phyloP scores from a whole-genome alignment of 30 jellyfish, hydroid and myxozoan genomes.

The Turritopsis rubra region DNA sequence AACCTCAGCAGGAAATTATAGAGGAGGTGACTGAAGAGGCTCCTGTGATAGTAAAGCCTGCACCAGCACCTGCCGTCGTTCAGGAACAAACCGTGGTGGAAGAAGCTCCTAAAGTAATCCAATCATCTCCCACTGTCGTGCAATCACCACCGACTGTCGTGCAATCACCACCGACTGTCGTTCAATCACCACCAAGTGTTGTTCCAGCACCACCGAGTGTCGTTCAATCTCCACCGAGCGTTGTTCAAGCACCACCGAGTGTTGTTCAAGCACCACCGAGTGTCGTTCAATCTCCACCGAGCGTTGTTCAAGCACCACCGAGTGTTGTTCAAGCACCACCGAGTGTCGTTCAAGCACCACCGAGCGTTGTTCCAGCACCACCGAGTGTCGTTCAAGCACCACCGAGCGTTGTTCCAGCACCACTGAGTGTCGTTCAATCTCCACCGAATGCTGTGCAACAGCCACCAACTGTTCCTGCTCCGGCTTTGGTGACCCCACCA shows the following conservation, averaged over 20 bases:
- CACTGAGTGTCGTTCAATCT: neutral
- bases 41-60: neutral
- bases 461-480: neutral
- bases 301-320: neutral
- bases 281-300: neutral
- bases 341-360: neutral
- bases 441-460: neutral
- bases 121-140: neutral
- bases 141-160: neutral
- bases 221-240: neutral
- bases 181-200: conserved; percentile 8
- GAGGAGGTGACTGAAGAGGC: neutral
- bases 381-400: neutral
- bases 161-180: conserved; percentile 1
- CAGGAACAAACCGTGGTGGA: neutral
- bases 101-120: neutral
- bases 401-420: too few species aligned
- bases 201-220: conserved; percentile 1
- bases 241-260: conserved; percentile 2
- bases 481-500: conserved; percentile 3
- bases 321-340: neutral
- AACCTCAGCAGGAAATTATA: neutral
- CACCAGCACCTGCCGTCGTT: neutral
- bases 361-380: neutral
- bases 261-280: neutral